phyloP scores from a whole-genome alignment of 2,888 invertebrate species.

The Tubulanus polymorphus region DNA sequence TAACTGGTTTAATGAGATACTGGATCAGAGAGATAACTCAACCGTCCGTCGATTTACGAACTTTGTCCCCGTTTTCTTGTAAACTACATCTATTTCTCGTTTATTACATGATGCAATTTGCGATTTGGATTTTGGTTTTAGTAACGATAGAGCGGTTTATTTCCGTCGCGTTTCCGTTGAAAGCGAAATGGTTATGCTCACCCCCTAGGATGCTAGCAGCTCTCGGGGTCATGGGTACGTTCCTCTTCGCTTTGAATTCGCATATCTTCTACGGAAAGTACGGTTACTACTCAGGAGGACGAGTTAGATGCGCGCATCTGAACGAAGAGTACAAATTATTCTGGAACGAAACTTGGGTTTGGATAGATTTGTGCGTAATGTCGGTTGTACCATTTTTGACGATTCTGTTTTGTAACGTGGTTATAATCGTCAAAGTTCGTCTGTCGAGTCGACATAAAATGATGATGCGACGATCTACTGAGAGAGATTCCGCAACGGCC shows the following conservation, averaged over 20 bases:
- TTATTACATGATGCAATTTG: background rate
- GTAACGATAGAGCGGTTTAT: background rate
- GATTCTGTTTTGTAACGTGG: background rate
- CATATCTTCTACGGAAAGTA: background rate
- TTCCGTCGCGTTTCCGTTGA: background rate
- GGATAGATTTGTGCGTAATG: background rate
- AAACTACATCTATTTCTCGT: background rate
- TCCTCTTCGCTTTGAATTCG: background rate
- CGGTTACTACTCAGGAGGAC: background rate
- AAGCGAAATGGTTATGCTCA: background rate
- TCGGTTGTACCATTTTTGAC: background rate
- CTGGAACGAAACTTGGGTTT: background rate
- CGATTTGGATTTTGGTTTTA: background rate
- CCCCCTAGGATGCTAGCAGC: background rate
- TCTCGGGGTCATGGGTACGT: background rate
- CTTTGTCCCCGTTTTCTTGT: background rate
- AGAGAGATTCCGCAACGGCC: background rate
- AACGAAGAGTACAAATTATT: background rate
- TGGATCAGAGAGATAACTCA: background rate
- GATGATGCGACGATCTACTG: background rate
- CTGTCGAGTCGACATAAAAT: background rate
- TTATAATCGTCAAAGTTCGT: background rate
- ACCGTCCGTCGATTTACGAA: background rate
- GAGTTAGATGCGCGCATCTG: background rate
- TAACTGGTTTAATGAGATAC: background rate